These are phyloP conservation scores for Phoxinus phoxinus DNA, from an alignment of 2,113 vertebrate species.

Conservation along the genomic window DNA sequence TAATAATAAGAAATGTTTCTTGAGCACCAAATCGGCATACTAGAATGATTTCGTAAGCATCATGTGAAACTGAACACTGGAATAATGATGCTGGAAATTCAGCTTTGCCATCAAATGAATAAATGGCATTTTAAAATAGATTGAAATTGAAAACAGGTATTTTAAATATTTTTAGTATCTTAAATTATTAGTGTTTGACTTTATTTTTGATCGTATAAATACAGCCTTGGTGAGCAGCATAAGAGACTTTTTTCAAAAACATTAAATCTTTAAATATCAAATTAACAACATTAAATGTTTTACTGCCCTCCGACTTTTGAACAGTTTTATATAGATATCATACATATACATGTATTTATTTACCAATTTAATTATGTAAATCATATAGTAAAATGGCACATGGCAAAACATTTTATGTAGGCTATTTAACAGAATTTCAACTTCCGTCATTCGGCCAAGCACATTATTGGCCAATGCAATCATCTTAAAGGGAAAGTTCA, in stretches of 20 bases:
- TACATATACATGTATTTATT: neutral
- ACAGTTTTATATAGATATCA: too few species aligned
- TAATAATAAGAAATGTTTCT: too few species aligned
- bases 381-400: neutral
- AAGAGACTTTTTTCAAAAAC: neutral
- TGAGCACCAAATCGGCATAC: too few species aligned
- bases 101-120: neutral
- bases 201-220: neutral
- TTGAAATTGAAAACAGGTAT: too few species aligned
- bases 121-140: neutral
- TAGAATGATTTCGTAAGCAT: too few species aligned
- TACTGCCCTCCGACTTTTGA: too few species aligned
- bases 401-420: too few species aligned
- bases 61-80: neutral
- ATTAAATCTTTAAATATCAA: neutral
- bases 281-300: too few species aligned
- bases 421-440: neutral
- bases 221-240: neutral
- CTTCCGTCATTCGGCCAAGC: neutral
- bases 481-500: too few species aligned
- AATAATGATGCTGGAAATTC: neutral
- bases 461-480: neutral
- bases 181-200: neutral
- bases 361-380: neutral
- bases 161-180: neutral